Base-by-base conservation (phyloP, 2,113 vertebrate species). In the Corythoichthys haematopterus region DNA sequence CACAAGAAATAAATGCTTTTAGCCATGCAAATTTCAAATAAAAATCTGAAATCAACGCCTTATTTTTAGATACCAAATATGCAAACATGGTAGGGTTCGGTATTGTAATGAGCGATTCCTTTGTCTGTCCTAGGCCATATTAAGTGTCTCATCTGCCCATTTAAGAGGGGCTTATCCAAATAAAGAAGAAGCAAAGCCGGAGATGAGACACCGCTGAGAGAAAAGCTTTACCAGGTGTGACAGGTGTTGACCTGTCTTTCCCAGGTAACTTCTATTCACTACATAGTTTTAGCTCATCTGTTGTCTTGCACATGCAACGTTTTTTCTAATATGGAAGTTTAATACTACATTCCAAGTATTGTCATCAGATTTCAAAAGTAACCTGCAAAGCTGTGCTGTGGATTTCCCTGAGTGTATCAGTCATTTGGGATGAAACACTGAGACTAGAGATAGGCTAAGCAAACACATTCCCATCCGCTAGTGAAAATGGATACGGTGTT, bases 401-500 rank as follows among this genome's bases (percentile, higher is more conserved):
- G 38, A 82, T 85, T 28, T 28, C 74, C 65, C 40, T 51, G 8
- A 55, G 20, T 43, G 75, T 76, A 84, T 79, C 61, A 68, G 79
- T 76, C 77, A 61, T 59, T 75, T 40, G 70, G 73, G 48, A 80
- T 74, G 77, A 79, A 77, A 68, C 75, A 70, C 69, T 80, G 72
- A 75, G 81, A 77, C 81, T 75, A 76, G 81, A 85, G 82, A 86
- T 84, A 80, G 79, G 78, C 71, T 87, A 63, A 78, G 78, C 81
- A 89, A 90, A 90, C 80, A 84, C 78, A 81, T 84, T 84, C 83
- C 76, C 83, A 80, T 82, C 86, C 76, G 60, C 79, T 59, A 85
- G 88, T 90, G 88, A 92, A 92, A 91, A 90, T 82, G 72, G 85
- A 91, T 88, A 87, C 77, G 85, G 71, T 83, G 86, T 84, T 85